phyloP scores from a whole-genome alignment of 2,888 invertebrate genomes.

The Bombyx huttoni region DNA sequence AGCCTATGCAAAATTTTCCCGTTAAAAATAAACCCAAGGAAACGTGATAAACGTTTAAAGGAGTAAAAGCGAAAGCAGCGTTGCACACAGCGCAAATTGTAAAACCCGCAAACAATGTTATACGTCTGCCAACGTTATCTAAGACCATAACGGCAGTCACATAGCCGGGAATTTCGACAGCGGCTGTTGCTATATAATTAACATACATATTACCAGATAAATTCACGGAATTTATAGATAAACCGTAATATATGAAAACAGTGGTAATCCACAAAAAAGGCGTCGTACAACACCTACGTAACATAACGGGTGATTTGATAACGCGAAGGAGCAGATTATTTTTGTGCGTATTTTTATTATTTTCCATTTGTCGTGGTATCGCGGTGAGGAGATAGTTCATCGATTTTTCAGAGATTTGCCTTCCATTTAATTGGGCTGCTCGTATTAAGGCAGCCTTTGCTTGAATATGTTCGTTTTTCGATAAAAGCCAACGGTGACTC shows the following conservation, averaged over 20 bases:
- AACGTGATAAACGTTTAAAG: conserved; percentile 33
- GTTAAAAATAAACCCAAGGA: conserved; percentile 64
- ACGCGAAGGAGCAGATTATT: conserved; percentile 45
- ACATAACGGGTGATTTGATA: conserved; percentile 64
- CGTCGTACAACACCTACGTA: conserved; percentile 75
- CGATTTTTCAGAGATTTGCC: conserved; percentile 55
- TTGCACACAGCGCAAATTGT: conserved; percentile 63
- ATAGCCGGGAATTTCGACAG: conserved; percentile 82
- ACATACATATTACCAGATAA: conserved; percentile 82
- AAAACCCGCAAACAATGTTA: conserved; percentile 45
- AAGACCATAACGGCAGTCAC: conserved; percentile 74
- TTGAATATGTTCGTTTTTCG: conserved; percentile 74
- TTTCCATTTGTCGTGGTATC: conserved; percentile 28
- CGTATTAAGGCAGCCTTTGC: conserved; percentile 73
- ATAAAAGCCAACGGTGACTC: conserved; percentile 83
- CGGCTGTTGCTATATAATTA: conserved; percentile 78
- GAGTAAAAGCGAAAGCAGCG: conserved; percentile 63
- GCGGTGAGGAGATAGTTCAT: conserved; percentile 43
- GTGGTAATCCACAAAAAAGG: conserved; percentile 86
- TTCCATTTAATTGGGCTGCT: conserved; percentile 75
- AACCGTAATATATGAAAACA: conserved; percentile 84
- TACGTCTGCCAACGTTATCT: conserved; percentile 72
- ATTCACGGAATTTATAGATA: conserved; percentile 82
- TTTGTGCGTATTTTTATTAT: conserved; percentile 14
- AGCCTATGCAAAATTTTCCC: conserved; percentile 77